A percentile compares a stretch with the other conserved stretches of the same genome.
Conservation (phyloP, 2,797 vertebrate genomes). For the Periparus ater region DNA sequence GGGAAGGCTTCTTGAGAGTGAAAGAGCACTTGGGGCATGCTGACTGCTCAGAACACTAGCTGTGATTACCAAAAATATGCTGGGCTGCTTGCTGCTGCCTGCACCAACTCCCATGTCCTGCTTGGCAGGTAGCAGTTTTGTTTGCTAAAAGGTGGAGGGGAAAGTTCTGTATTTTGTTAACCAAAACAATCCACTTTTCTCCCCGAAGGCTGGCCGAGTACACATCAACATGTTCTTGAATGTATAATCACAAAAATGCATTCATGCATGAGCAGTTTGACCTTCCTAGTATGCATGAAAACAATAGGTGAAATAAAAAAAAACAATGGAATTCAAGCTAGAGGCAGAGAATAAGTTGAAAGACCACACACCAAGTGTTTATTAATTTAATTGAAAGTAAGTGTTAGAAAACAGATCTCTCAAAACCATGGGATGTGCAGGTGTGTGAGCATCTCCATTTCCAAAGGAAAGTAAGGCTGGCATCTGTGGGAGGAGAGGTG, state of each 20-base stretch:
- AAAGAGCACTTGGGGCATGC: fast-evolving
- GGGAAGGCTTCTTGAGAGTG: not conserved
- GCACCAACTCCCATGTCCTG: not conserved
- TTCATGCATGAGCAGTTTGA: not conserved
- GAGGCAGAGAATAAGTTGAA: not conserved
- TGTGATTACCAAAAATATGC: not conserved
- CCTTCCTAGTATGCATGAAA: not conserved
- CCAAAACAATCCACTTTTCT: not conserved
- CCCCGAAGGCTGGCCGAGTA: fast-evolving
- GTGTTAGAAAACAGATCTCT: not conserved
- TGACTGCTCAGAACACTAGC: not conserved
- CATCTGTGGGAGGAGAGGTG: not conserved
- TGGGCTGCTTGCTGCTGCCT: not conserved
- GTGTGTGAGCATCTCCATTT: not conserved
- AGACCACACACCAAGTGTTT: not conserved
- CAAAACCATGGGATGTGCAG: not conserved
- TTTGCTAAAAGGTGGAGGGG: not conserved
- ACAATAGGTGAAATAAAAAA: not conserved
- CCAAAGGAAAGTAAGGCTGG: not conserved
- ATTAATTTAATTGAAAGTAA: constrained; percentile 31
- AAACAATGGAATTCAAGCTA: not conserved
- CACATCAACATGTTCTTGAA: not conserved
- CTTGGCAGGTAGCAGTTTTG: not conserved
- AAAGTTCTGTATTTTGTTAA: not conserved
- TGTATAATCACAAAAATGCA: not conserved